phyloP scores from a whole-genome alignment of 1,140 invertebrate genomes.

The Halictus rubicundus region DNA sequence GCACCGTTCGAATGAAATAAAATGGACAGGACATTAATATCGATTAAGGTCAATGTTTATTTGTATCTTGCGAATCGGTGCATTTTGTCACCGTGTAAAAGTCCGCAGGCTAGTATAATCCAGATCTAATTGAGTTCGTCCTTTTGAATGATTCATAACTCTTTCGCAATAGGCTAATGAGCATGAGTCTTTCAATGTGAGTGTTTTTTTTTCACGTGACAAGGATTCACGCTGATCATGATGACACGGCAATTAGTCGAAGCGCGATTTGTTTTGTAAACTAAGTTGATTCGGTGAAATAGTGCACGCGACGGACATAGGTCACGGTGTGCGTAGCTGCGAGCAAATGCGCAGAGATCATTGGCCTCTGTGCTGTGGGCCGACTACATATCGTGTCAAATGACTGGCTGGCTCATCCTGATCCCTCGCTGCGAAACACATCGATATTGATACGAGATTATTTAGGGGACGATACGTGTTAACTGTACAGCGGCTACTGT shows the following conservation, averaged over 20 bases:
- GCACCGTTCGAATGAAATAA: no score
- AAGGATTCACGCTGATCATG: neutral
- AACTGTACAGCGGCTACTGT: neutral
- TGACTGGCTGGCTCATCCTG: conserved; percentile 11
- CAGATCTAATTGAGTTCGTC: no score
- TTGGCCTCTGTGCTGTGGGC: conserved; percentile 7
- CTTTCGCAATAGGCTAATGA: no score
- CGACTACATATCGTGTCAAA: conserved; percentile 6
- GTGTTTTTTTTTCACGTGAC: no score
- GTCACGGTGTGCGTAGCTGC: no score
- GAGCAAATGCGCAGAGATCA: conserved; percentile 15
- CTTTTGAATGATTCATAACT: no score
- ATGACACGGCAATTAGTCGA: neutral
- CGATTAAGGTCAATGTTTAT: no score
- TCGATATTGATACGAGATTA: conserved; percentile 23
- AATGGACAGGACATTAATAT: no score
- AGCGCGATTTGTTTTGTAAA: neutral
- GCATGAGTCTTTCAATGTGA: no score
- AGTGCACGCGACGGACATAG: neutral
- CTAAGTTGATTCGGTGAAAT: neutral
- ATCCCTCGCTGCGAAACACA: conserved; percentile 12
- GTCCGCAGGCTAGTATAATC: no score
- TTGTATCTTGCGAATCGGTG: no score
- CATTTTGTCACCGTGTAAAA: no score
- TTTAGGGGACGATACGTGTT: neutral